Base-by-base conservation (phyloP, 1,140 invertebrate species). In the Pseudomyrmex pallidus region DNA sequence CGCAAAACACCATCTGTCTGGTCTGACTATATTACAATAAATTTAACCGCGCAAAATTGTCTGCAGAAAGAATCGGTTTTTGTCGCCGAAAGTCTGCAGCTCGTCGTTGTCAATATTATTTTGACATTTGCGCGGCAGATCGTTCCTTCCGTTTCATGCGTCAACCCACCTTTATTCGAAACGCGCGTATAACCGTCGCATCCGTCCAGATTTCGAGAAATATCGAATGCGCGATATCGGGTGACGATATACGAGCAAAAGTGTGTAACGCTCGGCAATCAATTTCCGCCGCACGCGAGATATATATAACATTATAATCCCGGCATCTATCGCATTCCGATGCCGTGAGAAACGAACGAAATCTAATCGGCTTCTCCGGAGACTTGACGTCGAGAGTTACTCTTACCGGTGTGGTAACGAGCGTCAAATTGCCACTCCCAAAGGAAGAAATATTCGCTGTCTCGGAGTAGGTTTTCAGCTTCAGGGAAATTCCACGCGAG, bases 371-470 rank as follows among this genome's bases (percentile, higher is more conserved):
- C 9, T 44, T 10, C 85, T 17, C 82, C 17, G 4, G 82, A 73
- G 85, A 87, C 35, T 22, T 17, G n/a, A 76, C 70, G 44, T 85
- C 35, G 5, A 74, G 56, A 66, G 70, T 59, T 74, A 7, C 35
- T 35, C 35, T 35, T 35, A 35, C 35, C 5, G 5, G 22, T 56
- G n/a, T 9, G 48, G 44, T 88, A 85, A 87, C 73, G 85, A 87
- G 85, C 74, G 48, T 88, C 87, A 56, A 76, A 85, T 87, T 82
- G 74, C 87, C 46, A 46, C 9, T 70, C 44, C 22, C 44, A 10
- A 12, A 56, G 74, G 25, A 44, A n/a, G 13, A 61, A 13, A 83
- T 59, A 15, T 52, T 61, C 20, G 15, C 54, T 78, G 44, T 54
- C 54, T 59, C 12, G 44, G 59, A 12, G 3, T 17, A 59, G 10